A percentile compares a stretch with the other conserved stretches of the same genome.
Conservation (phyloP, 2,113 vertebrate species). For the Donacobius atricapilla region DNA sequence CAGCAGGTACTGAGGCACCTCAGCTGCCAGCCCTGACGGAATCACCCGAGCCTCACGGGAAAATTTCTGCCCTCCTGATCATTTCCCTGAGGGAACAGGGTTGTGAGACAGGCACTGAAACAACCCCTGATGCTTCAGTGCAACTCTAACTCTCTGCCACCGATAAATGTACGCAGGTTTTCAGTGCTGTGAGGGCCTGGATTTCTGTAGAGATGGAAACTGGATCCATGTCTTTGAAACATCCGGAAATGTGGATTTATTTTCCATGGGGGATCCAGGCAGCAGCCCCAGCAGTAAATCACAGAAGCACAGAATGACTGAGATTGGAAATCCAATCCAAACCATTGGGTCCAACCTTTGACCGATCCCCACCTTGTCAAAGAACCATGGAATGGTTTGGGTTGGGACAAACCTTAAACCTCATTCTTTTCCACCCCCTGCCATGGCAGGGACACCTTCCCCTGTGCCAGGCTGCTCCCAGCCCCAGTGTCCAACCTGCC, state of each 20-base stretch:
- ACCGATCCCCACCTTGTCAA: rapidly evolving
- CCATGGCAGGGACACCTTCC: neutral
- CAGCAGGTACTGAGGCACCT: neutral
- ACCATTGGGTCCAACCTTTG: neutral
- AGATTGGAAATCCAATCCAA: neutral
- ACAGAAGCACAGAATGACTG: neutral
- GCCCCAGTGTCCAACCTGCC: neutral
- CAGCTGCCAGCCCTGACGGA: neutral
- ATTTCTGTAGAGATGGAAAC: neutral
- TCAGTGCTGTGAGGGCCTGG: neutral
- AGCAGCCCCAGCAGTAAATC: neutral
- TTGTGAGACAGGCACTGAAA: neutral
- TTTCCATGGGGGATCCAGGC: neutral
- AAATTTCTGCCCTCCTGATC: neutral
- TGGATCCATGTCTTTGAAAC: neutral
- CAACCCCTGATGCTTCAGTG: neutral
- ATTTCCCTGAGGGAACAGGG: neutral
- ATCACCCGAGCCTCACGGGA: neutral
- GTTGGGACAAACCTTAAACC: neutral
- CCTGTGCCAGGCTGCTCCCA: neutral
- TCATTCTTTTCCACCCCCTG: rapidly evolving
- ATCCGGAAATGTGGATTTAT: neutral
- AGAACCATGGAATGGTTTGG: neutral
- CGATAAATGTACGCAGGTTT: rapidly evolving
- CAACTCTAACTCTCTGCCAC: neutral